A percentile compares a stretch with the other conserved stretches of the same genome.
These are phyloP conservation scores for Netelia melanura DNA, from an alignment of 2,888 invertebrate genomes.

Conservation along the genomic window DNA sequence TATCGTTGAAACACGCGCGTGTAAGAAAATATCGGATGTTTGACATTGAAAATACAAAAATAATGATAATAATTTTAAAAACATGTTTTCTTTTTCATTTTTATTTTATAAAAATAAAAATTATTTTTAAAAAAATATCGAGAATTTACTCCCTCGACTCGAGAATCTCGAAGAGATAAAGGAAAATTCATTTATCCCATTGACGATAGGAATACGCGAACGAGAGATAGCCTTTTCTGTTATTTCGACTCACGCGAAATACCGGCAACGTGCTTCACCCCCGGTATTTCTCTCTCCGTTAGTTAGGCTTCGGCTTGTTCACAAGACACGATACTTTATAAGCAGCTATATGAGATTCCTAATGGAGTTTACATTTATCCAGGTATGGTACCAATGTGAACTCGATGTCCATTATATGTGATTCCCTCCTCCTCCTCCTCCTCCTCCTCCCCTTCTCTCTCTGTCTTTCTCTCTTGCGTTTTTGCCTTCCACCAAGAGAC, in stretches of 20 bases:
- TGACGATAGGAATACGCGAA: not conserved
- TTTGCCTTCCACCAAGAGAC: not conserved
- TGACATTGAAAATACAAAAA: too few relatives aligned
- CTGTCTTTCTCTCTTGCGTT: not conserved
- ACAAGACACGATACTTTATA: slow-evolving; percentile 15
- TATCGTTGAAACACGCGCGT: too few relatives aligned
- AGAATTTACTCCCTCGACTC: too few relatives aligned
- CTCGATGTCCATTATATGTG: slow-evolving; percentile 53
- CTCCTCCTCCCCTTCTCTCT: not conserved
- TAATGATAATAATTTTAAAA: too few relatives aligned
- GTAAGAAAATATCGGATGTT: too few relatives aligned
- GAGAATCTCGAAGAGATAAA: not conserved
- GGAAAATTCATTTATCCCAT: not conserved
- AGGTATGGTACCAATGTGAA: slow-evolving; percentile 60
- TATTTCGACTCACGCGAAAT: slow-evolving; percentile 7
- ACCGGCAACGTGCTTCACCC: not conserved
- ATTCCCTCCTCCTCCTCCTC: not conserved
- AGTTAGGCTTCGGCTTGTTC: slow-evolving; percentile 6
- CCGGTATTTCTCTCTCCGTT: slow-evolving; percentile 50
- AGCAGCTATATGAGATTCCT: slow-evolving; percentile 54
- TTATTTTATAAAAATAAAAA: too few relatives aligned
- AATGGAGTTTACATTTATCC: slow-evolving; percentile 66
- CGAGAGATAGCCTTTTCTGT: slow-evolving; percentile 24
- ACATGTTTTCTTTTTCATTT: too few relatives aligned
- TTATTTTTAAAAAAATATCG: too few relatives aligned